Percentiles rank a stretch among this genome's conserved stretches.
Evolutionary conservation across 2,797 vertebrate genomes (phyloP).

Genomic region (Myotis daubentonii): DNA sequence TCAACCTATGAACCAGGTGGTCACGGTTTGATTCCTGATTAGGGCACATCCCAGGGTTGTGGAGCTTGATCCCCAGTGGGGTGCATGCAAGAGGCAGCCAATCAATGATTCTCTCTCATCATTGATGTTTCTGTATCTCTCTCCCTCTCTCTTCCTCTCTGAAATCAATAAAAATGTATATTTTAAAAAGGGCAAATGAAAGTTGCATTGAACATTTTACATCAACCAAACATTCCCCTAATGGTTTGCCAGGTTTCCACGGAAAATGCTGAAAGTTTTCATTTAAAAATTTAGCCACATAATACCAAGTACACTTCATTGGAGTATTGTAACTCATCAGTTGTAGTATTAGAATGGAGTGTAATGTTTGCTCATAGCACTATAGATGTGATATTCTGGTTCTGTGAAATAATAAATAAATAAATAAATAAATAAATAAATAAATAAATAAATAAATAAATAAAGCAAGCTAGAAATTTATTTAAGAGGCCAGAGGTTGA

Average conservation of each 20-base stretch:
- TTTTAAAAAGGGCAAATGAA: neutral
- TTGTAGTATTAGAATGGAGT: neutral
- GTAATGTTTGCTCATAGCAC: neutral
- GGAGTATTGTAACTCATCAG: constrained; percentile 7
- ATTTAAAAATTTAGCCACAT: constrained; percentile 12
- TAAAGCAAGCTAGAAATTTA: neutral
- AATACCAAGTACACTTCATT: constrained; percentile 26
- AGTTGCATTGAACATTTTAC: neutral
- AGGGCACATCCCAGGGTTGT: neutral
- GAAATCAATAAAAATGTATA: too few relatives aligned
- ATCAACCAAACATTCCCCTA: neutral
- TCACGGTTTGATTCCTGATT: neutral
- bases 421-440: neutral
- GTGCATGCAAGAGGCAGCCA: neutral
- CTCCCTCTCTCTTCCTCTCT: neutral
- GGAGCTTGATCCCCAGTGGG: too few relatives aligned
- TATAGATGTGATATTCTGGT: neutral
- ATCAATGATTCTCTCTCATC: neutral
- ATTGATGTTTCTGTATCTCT: neutral
- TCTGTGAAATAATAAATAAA: neutral
- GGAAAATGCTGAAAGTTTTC: constrained; percentile 21
- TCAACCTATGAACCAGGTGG: neutral
- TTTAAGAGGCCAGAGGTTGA: neutral
- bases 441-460: neutral
- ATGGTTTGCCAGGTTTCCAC: constrained; percentile 30